Conservation (phyloP, 2,797 vertebrate species). For the Eulemur albifrons region DNA sequence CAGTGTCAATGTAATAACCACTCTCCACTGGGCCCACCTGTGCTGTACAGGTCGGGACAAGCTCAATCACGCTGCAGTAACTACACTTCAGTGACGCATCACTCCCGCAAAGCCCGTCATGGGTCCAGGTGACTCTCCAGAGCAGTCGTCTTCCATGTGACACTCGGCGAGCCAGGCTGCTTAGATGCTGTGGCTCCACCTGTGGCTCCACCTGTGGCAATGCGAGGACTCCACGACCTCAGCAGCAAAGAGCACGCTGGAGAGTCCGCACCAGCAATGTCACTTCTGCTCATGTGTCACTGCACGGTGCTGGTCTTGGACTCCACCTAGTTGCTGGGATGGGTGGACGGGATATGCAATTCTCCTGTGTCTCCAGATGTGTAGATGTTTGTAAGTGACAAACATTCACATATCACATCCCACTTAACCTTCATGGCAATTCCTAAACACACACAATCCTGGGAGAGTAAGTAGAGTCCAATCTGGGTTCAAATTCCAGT, state of each 20-base stretch:
- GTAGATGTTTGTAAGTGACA: background rate
- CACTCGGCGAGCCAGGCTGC: background rate
- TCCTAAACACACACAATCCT: background rate
- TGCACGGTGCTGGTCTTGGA: background rate
- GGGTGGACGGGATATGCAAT: background rate
- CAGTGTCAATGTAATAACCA: accelerated
- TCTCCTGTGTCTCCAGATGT: background rate
- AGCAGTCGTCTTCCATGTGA: background rate
- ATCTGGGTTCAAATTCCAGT: background rate
- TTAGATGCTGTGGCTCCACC: background rate
- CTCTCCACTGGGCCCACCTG: background rate
- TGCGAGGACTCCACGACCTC: accelerated
- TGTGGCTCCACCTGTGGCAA: accelerated
- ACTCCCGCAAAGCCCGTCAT: background rate
- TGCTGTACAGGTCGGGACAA: background rate
- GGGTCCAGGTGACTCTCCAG: background rate
- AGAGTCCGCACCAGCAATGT: background rate
- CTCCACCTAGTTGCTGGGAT: background rate
- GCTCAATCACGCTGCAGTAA: background rate
- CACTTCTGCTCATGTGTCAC: background rate
- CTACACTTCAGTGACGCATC: background rate
- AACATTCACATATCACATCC: background rate
- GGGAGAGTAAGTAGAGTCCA: background rate
- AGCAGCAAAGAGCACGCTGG: accelerated
- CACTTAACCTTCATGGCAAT: background rate